Percentiles rank a stretch among this genome's conserved stretches.
Evolutionary conservation across 2,797 vertebrate genomes (phyloP).

Genomic region (Malurus splendens): DNA sequence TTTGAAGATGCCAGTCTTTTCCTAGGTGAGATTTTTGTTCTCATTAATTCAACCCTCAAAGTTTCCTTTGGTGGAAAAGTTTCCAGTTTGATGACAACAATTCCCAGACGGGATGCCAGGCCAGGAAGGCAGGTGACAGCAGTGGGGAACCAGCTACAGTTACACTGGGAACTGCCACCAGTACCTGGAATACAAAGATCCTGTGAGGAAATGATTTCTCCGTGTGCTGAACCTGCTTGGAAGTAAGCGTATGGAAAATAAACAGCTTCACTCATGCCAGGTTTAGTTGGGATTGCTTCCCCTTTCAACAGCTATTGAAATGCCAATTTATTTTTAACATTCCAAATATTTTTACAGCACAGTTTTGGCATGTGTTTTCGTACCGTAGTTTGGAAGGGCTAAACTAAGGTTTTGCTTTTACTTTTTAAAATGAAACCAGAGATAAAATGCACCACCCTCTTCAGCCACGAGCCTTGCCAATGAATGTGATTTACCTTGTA

Average conservation of each 20-base stretch:
- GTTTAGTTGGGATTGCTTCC: not conserved
- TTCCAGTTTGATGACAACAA: not conserved
- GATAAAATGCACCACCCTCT: not conserved
- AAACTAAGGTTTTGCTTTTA: not conserved
- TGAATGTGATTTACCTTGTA: not conserved
- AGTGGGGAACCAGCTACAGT: not conserved
- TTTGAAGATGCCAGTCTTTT: not conserved
- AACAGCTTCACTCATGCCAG: not conserved
- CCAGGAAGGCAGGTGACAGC: not conserved
- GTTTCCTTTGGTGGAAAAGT: not conserved
- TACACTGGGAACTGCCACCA: not conserved
- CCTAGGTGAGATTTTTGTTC: not conserved
- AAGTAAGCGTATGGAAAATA: not conserved
- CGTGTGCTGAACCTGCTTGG: not conserved
- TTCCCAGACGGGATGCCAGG: not conserved
- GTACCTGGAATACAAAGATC: not conserved
- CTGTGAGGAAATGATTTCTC: not conserved
- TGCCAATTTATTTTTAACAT: slow-evolving; percentile 36
- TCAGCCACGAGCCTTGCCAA: not conserved
- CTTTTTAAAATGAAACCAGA: not conserved
- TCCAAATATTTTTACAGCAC: not conserved
- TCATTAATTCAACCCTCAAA: not conserved
- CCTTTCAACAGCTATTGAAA: slow-evolving; percentile 13
- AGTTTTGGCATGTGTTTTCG: not conserved
- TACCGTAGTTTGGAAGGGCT: not conserved